Percentiles rank a stretch among this genome's conserved stretches.
These are phyloP conservation scores for Mellilla xanthometata DNA, from an alignment of 2,888 invertebrate genomes.

Conservation along the genomic window DNA sequence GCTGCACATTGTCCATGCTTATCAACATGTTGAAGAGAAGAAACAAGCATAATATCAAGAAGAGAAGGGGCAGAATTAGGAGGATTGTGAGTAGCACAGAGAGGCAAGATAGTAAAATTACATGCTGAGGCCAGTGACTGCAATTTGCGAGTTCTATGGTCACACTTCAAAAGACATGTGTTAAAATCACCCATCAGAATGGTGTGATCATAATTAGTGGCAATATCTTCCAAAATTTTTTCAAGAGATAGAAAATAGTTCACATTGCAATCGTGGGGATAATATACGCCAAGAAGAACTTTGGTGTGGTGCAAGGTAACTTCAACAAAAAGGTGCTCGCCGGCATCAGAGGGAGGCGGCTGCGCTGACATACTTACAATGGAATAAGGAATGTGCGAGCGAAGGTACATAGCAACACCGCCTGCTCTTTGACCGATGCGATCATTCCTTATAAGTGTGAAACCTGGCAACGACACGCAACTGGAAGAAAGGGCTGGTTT, in stretches of 20 bases:
- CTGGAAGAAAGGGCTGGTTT: not conserved
- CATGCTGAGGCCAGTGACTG: not conserved
- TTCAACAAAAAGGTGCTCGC: conserved; percentile 2
- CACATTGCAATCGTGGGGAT: not conserved
- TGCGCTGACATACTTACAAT: conserved; percentile 1
- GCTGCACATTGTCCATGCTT: conserved; percentile 1
- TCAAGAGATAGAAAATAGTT: not conserved
- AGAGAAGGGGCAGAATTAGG: not conserved
- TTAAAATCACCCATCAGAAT: not conserved
- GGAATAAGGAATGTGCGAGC: conserved; percentile 1
- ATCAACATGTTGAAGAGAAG: not conserved
- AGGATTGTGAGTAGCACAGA: not conserved
- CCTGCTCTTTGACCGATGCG: not conserved
- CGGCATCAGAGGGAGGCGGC: conserved; percentile 1
- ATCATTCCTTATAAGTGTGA: conserved; percentile 2
- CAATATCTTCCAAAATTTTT: not conserved
- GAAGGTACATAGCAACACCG: conserved; percentile 4
- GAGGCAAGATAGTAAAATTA: not conserved
- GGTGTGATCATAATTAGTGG: not conserved
- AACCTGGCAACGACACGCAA: not conserved
- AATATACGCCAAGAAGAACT: not conserved
- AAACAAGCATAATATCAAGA: not conserved
- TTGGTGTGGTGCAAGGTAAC: not conserved
- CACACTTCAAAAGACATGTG: not conserved
- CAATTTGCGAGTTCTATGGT: not conserved